Evolutionary conservation across 2,113 vertebrate genomes (phyloP), one percentile per base, ranked within the genome.

Genomic region (Phycodurus eques): DNA sequence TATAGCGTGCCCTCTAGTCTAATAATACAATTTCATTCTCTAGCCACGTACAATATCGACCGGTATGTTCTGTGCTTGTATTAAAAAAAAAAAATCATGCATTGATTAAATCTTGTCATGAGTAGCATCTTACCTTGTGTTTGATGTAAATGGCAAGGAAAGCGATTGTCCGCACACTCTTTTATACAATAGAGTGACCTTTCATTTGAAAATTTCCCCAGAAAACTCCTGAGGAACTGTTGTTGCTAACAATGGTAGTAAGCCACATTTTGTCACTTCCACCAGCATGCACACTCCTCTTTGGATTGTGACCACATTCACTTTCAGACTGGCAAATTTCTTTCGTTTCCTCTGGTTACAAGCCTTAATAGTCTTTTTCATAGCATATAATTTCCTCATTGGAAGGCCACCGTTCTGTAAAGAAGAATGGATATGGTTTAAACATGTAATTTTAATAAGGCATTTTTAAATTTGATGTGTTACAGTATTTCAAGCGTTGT

Each of bases 251-350:
- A 14, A 1, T 12, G 14, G 2, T 31, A 14, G 13, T 66, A 14
- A 66, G n/a, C 2, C 5, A 47, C 42, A 43, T 66, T 46, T 66
- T 66, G 43, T 27, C 39, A 66, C 64, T 66, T 66, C 64, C 64
- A 31, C 64, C 22, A 31, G 43, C 13, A 31, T 47, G 31, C 13
- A 31, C 64, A 66, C 64, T 46, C 9, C 13, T 27, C 12, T 46
- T 12, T 66, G 43, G 63, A 44, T 27, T 47, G 63, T 0, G 27
- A n/a, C 43, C 62, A 64, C 20, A 10, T 43, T 64, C 20, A n/a
- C 62, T n/a, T 64, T 65, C n/a, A 22, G 5, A 46, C n/a, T 27
- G 1, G 22, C 20, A 42, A 1, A 35, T 20, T 64, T 19, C 47
- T 66, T 44, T 27, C 1, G 12, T 46, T 46, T 66, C n/a, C 46